These are phyloP conservation scores for Exaiptasia diaphana DNA, from an alignment of 64 coral and sea anemone species.

Conservation along the genomic window DNA sequence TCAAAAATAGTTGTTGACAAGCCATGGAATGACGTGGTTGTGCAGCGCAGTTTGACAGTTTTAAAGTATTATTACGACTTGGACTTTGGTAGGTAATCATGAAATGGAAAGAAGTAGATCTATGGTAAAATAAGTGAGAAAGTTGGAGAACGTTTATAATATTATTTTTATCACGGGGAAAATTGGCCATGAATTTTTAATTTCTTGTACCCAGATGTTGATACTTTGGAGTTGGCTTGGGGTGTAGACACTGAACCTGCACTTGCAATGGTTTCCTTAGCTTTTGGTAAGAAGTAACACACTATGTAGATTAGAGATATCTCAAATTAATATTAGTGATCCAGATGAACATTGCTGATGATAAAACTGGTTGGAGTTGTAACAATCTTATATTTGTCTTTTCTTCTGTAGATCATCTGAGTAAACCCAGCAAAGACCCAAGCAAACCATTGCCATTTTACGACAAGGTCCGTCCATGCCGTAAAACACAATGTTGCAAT, in stretches of 20 bases:
- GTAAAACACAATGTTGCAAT: no score
- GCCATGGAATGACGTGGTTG: constrained; percentile 71
- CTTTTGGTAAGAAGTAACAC: constrained; percentile 78
- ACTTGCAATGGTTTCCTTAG: constrained; percentile 71
- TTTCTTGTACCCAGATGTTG: constrained; percentile 50
- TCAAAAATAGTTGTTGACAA: constrained; percentile 53
- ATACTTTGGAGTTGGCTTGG: constrained; percentile 85
- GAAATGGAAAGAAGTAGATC: not conserved
- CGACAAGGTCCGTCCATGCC: constrained; percentile 68
- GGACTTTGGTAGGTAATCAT: constrained; percentile 65
- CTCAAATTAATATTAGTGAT: no score
- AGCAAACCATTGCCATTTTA: constrained; percentile 91
- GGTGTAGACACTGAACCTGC: constrained; percentile 92
- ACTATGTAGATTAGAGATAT: not conserved
- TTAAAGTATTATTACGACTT: constrained; percentile 93
- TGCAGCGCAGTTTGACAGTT: constrained; percentile 70
- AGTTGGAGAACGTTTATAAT: no score
- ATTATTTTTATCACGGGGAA: no score
- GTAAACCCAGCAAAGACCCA: constrained; percentile 83
- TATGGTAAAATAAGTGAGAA: not conserved
- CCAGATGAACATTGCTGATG: no score
- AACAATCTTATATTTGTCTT: not conserved
- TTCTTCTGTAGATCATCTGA: constrained; percentile 65
- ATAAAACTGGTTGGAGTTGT: not conserved
- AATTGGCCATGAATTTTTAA: no score